A percentile compares a stretch with the other conserved stretches of the same genome.
phyloP scores from a whole-genome alignment of 2,888 invertebrate species.

The Thereva unica region DNA sequence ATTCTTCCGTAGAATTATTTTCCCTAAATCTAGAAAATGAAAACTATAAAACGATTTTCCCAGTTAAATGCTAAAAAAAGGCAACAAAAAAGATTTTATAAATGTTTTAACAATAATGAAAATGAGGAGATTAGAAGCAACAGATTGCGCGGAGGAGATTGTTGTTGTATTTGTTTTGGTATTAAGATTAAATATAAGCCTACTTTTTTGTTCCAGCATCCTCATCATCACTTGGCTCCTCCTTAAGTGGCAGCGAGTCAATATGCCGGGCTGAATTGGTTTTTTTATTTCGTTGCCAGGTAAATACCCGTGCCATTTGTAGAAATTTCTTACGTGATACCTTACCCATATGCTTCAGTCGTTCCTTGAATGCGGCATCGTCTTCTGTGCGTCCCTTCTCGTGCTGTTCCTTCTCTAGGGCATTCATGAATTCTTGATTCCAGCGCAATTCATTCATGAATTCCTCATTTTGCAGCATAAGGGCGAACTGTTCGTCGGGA shows the following conservation, averaged over 20 bases:
- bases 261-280: conserved; percentile 59
- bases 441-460: conserved; percentile 83
- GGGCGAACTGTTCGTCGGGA: conserved; percentile 84
- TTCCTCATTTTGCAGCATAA: conserved; percentile 87
- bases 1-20: conserved; percentile 11
- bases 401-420: conserved; percentile 75
- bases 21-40: conserved; percentile 31
- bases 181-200: conserved; percentile 9
- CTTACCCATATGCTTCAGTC: conserved; percentile 82
- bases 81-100: conserved; percentile 24
- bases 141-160: background rate
- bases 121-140: too few species aligned
- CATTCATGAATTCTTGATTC: conserved; percentile 86
- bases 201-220: conserved; percentile 50
- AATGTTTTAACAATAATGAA: too few species aligned
- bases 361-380: conserved; percentile 74
- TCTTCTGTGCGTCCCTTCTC: conserved; percentile 64
- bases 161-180: background rate
- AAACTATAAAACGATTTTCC: background rate
- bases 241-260: conserved; percentile 64
- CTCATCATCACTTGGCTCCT: conserved; percentile 68
- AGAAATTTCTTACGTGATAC: conserved; percentile 81
- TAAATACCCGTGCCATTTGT: conserved; percentile 76
- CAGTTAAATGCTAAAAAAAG: conserved; percentile 20
- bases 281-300: conserved; percentile 66